phyloP scores from a whole-genome alignment of 2,113 vertebrate species.

The Mobula birostris region DNA sequence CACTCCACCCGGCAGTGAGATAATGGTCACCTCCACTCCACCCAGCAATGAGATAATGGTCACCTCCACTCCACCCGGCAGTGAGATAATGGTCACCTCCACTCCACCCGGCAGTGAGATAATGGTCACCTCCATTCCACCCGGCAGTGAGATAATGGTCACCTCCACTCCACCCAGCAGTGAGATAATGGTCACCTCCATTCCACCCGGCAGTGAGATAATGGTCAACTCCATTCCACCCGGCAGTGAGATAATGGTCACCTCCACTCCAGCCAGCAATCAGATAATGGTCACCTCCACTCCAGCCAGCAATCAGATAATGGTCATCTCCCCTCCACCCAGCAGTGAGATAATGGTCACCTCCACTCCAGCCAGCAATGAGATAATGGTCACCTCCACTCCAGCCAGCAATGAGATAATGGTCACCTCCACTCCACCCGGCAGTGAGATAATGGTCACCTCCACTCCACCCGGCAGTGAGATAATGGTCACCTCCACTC shows the following conservation, averaged over 20 bases:
- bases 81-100: background rate
- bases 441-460: background rate
- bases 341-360: background rate
- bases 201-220: background rate
- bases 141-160: background rate
- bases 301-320: background rate
- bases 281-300: background rate
- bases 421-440: background rate
- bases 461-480: background rate
- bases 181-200: background rate
- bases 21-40: background rate
- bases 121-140: background rate
- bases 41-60: background rate
- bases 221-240: background rate
- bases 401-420: background rate
- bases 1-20: background rate
- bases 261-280: background rate
- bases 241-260: background rate
- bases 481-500: background rate
- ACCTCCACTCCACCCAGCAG: background rate
- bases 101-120: background rate
- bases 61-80: background rate
- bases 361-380: background rate
- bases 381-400: background rate
- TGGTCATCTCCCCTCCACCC: background rate